Percentiles rank a stretch among this genome's conserved stretches.
These are phyloP conservation scores for Acromyrmex charruanus DNA, from an alignment of 1,140 invertebrate genomes.

Conservation along the genomic window DNA sequence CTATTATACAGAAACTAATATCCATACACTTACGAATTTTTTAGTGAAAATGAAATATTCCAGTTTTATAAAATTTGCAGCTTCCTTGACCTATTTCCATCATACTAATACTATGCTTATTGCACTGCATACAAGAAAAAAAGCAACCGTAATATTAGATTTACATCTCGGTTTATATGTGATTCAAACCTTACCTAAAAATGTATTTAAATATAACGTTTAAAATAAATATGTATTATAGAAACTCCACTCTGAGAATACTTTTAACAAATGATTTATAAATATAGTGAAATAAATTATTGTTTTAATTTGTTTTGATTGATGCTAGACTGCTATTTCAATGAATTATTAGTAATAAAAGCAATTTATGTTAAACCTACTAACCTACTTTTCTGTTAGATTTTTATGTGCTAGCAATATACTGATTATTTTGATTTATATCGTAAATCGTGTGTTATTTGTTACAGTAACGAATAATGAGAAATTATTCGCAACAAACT, in stretches of 20 bases:
- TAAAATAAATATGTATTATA: conserved; percentile 1
- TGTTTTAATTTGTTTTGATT: too few species aligned
- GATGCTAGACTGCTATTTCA: too few species aligned
- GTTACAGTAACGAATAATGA: too few species aligned
- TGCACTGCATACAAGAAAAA: conserved; percentile 7
- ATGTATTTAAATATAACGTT: background rate
- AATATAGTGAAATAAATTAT: too few species aligned
- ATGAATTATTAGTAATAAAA: too few species aligned
- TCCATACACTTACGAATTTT: background rate
- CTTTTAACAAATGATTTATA: too few species aligned
- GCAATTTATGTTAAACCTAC: too few species aligned
- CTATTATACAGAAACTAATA: background rate
- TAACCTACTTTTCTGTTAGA: too few species aligned
- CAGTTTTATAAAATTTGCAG: background rate
- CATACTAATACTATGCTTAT: background rate
- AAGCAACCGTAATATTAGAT: background rate
- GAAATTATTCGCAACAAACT: too few species aligned
- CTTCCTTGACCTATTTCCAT: background rate
- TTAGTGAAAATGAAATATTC: background rate
- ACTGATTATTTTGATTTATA: too few species aligned
- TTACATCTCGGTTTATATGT: background rate
- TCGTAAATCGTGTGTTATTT: too few species aligned
- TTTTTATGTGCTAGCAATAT: too few species aligned
- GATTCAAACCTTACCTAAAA: conserved; percentile 8
- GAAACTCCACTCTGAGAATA: background rate